A percentile compares a stretch with the other conserved stretches of the same genome.
phyloP scores from a whole-genome alignment of 1,140 invertebrate genomes.

The Grapholita molesta region DNA sequence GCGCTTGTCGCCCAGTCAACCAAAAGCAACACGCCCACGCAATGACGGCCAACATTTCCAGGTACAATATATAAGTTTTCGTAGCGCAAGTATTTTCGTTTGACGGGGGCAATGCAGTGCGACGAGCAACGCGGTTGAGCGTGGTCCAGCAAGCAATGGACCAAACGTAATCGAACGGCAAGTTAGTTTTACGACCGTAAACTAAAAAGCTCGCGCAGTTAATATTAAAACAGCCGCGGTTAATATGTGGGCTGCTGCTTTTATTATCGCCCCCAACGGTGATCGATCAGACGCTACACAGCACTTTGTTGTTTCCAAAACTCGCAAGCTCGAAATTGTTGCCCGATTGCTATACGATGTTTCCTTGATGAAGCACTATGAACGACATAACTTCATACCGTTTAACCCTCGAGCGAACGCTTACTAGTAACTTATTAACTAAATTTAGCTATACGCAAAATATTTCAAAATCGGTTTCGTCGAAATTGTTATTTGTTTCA shows the following conservation, averaged over 20 bases:
- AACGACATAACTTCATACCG: slow-evolving; percentile 17
- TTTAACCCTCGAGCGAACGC: slow-evolving; percentile 6
- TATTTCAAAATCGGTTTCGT: no score
- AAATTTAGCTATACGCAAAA: background rate
- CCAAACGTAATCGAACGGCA: slow-evolving; percentile 47
- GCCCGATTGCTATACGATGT: slow-evolving; percentile 17
- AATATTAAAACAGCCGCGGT: slow-evolving; percentile 5
- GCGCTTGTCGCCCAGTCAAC: background rate
- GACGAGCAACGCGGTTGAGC: slow-evolving; percentile 40
- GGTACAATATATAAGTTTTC: background rate
- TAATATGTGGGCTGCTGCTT: slow-evolving; percentile 15
- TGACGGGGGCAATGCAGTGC: slow-evolving; percentile 19
- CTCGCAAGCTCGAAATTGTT: slow-evolving; percentile 11
- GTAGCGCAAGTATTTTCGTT: slow-evolving; percentile 13
- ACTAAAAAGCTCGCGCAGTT: slow-evolving; percentile 28
- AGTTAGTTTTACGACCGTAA: slow-evolving; percentile 60
- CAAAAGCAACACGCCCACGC: background rate
- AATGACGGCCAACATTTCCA: background rate
- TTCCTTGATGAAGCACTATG: slow-evolving; percentile 24
- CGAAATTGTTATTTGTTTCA: background rate
- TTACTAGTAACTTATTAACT: background rate
- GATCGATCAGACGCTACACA: slow-evolving; percentile 19
- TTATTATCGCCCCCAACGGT: slow-evolving; percentile 18
- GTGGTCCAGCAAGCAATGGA: slow-evolving; percentile 40
- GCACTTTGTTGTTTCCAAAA: slow-evolving; percentile 13